These are phyloP conservation scores for Salarias fasciatus DNA, from an alignment of 2,797 vertebrate species.

Conservation along the genomic window DNA sequence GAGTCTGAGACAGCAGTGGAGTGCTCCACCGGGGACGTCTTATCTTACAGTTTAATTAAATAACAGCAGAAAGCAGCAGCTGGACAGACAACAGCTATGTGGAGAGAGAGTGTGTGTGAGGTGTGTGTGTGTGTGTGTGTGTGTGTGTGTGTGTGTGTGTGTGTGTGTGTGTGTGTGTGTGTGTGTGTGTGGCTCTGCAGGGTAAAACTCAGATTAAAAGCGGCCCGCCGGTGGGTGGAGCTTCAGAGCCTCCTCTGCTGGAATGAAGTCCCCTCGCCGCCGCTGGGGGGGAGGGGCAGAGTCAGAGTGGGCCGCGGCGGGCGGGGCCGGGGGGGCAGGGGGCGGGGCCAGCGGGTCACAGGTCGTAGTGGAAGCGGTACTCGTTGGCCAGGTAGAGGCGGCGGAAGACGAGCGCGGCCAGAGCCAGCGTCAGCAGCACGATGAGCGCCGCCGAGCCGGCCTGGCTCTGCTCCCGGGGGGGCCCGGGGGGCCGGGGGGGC, in stretches of 20 bases:
- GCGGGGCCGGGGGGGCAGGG: slow-evolving; percentile 9
- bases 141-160: too few species aligned
- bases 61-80: too few species aligned
- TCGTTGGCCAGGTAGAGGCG: slow-evolving; percentile 94
- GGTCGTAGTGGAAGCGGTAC: slow-evolving; percentile 93
- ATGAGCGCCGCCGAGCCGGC: slow-evolving; percentile 89
- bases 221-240: slow-evolving; percentile 32
- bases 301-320: slow-evolving; percentile 3
- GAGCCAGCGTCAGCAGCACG: slow-evolving; percentile 90
- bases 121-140: too few species aligned
- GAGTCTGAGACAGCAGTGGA: too few species aligned
- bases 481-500: slow-evolving; percentile 75
- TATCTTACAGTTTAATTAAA: too few species aligned
- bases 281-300: slow-evolving; percentile 7
- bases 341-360: slow-evolving; percentile 75
- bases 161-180: too few species aligned
- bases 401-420: slow-evolving; percentile 94
- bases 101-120: too few species aligned
- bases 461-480: slow-evolving; percentile 79
- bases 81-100: too few species aligned
- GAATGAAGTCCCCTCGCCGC: slow-evolving; percentile 50
- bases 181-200: slow-evolving; percentile 21
- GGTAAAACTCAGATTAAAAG: slow-evolving; percentile 61
- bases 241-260: slow-evolving; percentile 31
- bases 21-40: too few species aligned